Conservation (phyloP, 1,140 invertebrate genomes). For the Drusus annulatus region DNA sequence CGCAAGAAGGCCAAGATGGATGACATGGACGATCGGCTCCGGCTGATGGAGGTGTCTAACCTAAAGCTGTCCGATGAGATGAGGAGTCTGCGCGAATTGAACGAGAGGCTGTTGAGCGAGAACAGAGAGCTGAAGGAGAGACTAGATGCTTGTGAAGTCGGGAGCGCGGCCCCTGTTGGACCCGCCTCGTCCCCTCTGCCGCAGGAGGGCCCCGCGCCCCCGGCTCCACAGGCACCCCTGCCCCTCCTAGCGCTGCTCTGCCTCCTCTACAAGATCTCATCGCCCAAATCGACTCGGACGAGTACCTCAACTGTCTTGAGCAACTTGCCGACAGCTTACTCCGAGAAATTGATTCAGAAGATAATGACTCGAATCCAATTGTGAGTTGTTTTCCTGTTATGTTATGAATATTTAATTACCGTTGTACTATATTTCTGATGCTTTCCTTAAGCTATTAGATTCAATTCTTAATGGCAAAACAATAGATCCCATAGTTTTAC, state of each 20-base stretch:
- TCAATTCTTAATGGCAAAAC: too few species aligned
- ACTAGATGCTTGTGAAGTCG: slow-evolving; percentile 65
- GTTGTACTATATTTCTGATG: too few species aligned
- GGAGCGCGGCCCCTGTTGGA: slow-evolving; percentile 74
- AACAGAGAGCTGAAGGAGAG: slow-evolving; percentile 74
- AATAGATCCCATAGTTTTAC: too few species aligned
- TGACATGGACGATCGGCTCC: slow-evolving; percentile 85
- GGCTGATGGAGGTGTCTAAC: slow-evolving; percentile 77
- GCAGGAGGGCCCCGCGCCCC: slow-evolving; percentile 81
- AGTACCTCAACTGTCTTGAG: slow-evolving; percentile 80
- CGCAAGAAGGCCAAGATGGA: slow-evolving; percentile 95
- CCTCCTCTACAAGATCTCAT: slow-evolving; percentile 86
- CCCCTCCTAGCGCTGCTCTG: slow-evolving; percentile 81
- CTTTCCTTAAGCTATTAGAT: too few species aligned
- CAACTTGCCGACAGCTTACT: slow-evolving; percentile 85
- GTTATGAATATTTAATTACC: too few species aligned
- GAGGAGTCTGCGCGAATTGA: slow-evolving; percentile 75
- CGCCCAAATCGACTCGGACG: slow-evolving; percentile 76
- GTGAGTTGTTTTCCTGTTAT: slow-evolving; percentile 65
- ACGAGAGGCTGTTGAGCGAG: slow-evolving; percentile 78
- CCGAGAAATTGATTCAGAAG: slow-evolving; percentile 83
- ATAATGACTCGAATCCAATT: slow-evolving; percentile 79
- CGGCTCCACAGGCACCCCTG: slow-evolving; percentile 73
- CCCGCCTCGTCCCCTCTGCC: slow-evolving; percentile 88
- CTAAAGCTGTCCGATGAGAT: slow-evolving; percentile 77